Percentiles rank a stretch among this genome's conserved stretches.
Evolutionary conservation across 1,140 invertebrate species (phyloP).

Genomic region (Andrena cerasifolii): DNA sequence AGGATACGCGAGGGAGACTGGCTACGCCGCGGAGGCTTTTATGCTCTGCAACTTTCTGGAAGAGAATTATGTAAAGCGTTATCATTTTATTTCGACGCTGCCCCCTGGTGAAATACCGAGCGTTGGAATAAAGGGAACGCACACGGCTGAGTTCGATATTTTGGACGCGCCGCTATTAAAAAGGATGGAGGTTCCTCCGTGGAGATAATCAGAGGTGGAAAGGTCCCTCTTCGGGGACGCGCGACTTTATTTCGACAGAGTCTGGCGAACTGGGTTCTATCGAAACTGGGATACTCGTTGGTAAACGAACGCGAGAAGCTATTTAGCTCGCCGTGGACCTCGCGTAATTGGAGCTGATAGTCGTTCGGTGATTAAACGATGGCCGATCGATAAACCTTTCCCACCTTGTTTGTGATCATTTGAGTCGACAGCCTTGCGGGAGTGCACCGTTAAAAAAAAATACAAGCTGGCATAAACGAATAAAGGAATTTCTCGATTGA

Average conservation of each 20-base stretch:
- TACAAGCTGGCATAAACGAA: conserved; percentile 16
- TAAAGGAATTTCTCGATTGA: conserved; percentile 61
- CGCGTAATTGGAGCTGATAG: too few species aligned
- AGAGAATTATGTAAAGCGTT: conserved; percentile 49
- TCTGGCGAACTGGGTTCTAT: too few species aligned
- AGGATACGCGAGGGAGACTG: neutral
- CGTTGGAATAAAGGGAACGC: conserved; percentile 3
- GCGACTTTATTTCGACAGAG: too few species aligned
- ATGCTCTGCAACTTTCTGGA: conserved; percentile 44
- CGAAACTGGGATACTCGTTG: too few species aligned
- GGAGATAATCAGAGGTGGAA: too few species aligned
- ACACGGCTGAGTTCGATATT: neutral
- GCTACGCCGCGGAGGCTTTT: neutral
- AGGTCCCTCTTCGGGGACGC: neutral
- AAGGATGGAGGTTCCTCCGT: too few species aligned
- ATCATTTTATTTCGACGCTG: conserved; percentile 26
- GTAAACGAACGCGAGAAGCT: too few species aligned
- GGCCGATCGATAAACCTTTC: too few species aligned
- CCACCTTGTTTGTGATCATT: conserved; percentile 36
- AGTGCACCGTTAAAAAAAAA: neutral
- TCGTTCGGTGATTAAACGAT: too few species aligned
- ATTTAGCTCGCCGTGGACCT: too few species aligned
- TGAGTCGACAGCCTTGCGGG: conserved; percentile 17
- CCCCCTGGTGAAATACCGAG: conserved; percentile 14
- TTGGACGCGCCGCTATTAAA: neutral